phyloP scores from a whole-genome alignment of 2,797 vertebrate genomes.

The Phylloscopus collybita region DNA sequence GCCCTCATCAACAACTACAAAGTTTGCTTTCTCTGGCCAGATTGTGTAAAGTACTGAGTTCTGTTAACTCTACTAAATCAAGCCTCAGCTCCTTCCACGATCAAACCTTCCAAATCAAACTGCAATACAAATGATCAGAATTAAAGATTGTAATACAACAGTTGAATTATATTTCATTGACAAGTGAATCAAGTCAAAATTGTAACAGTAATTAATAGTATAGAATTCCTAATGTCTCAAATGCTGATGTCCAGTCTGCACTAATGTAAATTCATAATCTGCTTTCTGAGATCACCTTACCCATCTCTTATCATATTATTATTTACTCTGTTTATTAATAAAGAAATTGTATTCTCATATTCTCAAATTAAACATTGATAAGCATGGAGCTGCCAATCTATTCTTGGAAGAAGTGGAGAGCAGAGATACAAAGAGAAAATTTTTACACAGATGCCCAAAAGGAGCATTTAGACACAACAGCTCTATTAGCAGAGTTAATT shows the following conservation, averaged over 20 bases:
- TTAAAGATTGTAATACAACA: not conserved
- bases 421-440: constrained; percentile 12
- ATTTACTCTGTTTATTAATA: not conserved
- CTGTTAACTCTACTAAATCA: not conserved
- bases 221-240: not conserved
- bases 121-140: not conserved
- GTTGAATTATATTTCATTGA: not conserved
- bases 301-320: not conserved
- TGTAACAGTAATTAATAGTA: not conserved
- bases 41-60: not conserved
- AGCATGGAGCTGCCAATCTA: not conserved
- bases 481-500: constrained; percentile 39
- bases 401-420: not conserved
- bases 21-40: not conserved
- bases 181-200: not conserved
- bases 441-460: constrained; percentile 11
- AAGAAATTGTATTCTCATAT: not conserved
- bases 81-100: not conserved
- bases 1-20: not conserved
- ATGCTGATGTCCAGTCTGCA: not conserved
- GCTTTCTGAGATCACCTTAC: not conserved
- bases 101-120: not conserved
- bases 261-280: not conserved
- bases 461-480: not conserved
- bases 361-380: not conserved